phyloP scores from a whole-genome alignment of 1,140 invertebrate genomes.

The Leptoteleia sp. region DNA sequence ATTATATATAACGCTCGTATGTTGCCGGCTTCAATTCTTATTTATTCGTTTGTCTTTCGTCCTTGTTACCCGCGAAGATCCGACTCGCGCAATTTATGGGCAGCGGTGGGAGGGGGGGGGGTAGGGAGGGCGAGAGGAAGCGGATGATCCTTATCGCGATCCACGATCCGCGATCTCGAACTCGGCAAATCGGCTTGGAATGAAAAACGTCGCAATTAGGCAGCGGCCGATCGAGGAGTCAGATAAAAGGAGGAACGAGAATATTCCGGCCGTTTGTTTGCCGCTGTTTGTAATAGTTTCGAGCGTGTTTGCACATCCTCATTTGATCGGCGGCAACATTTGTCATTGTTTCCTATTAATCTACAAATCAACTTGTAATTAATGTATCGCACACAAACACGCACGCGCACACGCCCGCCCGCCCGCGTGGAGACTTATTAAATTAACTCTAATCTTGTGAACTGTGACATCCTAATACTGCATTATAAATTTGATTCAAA shows the following conservation, averaged over 20 bases:
- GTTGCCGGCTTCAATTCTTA: too few relatives aligned
- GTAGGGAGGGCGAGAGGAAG: too few relatives aligned
- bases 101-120: too few relatives aligned
- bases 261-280: conserved; percentile 21
- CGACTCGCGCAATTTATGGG: too few relatives aligned
- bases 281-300: conserved; percentile 14
- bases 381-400: conserved; percentile 44
- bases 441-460: conserved; percentile 52
- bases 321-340: conserved; percentile 40
- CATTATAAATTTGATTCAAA: conserved; percentile 51
- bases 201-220: conserved; percentile 32
- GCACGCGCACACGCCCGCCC: too few relatives aligned
- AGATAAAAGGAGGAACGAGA: conserved; percentile 24
- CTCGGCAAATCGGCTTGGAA: conserved; percentile 7
- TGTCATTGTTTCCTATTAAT: conserved; percentile 59
- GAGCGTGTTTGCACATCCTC: conserved; percentile 33
- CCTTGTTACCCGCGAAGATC: too few relatives aligned
- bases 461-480: conserved; percentile 47
- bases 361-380: conserved; percentile 63
- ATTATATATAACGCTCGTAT: too few relatives aligned
- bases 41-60: too few relatives aligned
- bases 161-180: conserved; percentile 19
- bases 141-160: conserved; percentile 8
- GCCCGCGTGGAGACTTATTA: conserved; percentile 38
- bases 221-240: conserved; percentile 10